Base-by-base conservation (phyloP, 2,113 vertebrate species). In the Brachirus orientalis region DNA sequence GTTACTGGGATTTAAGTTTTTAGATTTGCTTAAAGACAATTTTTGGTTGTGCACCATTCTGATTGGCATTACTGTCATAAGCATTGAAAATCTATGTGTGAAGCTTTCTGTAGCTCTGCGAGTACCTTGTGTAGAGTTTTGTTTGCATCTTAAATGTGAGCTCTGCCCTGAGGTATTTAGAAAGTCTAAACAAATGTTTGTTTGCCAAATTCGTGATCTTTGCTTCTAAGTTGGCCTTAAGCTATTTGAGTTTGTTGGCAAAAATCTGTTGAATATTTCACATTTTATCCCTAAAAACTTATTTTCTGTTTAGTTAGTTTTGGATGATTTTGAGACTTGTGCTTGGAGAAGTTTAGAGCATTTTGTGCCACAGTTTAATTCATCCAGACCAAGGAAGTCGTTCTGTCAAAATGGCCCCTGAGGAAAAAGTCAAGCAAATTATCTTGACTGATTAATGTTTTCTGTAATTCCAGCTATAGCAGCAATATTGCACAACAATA, bases 401-500 rank as follows among this genome's bases (percentile, higher is more conserved):
- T 69, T 77, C 57, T 67, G 43, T 65, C 35, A 72, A 59, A 63
- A 72, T 3, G 2, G 2, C 28, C 37, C 53, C 17, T 35, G 41
- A 73, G 59, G 52, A 60, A 44, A 53, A 53, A 64, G 63, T 20
- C 37, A 20, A 50, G 40, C 47, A 58, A 75, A 65, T 11, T 43
- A 60, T 63, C 17, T 33, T 6, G n/a, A 19, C 44, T 36, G 16
- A 72, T 69, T 67, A 45, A 50, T 67, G 57, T 57, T 63, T 41
- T 47, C 51, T 48, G 7, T 47, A 54, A 9, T 85, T 75, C 63
- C 75, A 53, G 35, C 47, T 28, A n/a, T n/a, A 43, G 52, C 37
- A 47, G 36, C 68, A 33, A 63, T 63, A 50, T 63, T 67, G 52
- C 38, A 11, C 19, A 72, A 53, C 20, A 74, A 59, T 51, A 78